Conservation (phyloP, 2,797 vertebrate species). For the Trachops cirrhosus region DNA sequence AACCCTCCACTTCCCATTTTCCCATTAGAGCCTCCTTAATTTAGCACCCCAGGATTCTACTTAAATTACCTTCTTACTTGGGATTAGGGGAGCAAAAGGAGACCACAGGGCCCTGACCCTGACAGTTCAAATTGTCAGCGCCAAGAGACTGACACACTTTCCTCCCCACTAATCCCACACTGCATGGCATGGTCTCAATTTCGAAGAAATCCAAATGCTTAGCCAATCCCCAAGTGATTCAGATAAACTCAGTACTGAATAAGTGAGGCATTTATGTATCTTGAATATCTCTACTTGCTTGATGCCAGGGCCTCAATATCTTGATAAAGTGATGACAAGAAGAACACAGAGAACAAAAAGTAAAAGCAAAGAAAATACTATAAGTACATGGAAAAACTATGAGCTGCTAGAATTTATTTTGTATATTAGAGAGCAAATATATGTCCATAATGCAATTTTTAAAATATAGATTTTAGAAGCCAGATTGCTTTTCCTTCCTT, state of each 20-base stretch:
- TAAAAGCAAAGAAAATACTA: conserved; percentile 21
- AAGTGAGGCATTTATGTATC: conserved; percentile 24
- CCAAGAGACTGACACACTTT: conserved; percentile 43
- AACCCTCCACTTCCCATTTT: conserved; percentile 50
- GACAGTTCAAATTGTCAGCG: conserved; percentile 57
- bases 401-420: conserved; percentile 36
- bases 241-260: background rate
- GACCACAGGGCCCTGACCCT: conserved; percentile 35
- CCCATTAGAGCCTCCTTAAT: conserved; percentile 50
- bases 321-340: conserved; percentile 60
- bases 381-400: conserved; percentile 47
- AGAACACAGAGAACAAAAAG: conserved; percentile 42
- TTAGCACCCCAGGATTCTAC: conserved; percentile 48
- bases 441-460: conserved; percentile 43
- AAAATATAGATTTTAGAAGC: conserved; percentile 29
- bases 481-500: conserved; percentile 12
- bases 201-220: conserved; percentile 22
- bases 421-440: background rate
- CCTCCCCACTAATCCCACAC: background rate
- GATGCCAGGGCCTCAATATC: conserved; percentile 38
- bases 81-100: conserved; percentile 47
- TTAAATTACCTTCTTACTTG: conserved; percentile 51
- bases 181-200: conserved; percentile 49
- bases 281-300: conserved; percentile 28
- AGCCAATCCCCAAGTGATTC: conserved; percentile 23